Conservation (phyloP, 1,140 invertebrate species). For the Drosophila insularis region DNA sequence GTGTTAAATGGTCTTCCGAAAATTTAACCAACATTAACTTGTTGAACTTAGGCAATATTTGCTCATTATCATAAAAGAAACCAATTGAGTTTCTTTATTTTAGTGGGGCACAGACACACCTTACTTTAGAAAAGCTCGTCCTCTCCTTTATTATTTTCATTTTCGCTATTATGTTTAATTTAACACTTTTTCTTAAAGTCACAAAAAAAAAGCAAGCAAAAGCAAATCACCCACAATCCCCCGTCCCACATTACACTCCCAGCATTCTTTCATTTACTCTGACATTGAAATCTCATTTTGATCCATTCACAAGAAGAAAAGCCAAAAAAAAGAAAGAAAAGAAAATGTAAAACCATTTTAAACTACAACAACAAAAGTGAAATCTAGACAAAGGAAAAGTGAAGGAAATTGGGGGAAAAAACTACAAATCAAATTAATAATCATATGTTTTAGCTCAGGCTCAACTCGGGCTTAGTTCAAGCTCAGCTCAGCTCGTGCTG, state of each 20-base stretch:
- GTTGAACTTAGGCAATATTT: slow-evolving; percentile 7
- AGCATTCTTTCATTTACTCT: slow-evolving; percentile 14
- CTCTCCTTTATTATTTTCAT: not conserved
- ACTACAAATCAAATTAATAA: slow-evolving; percentile 77
- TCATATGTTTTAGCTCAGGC: slow-evolving; percentile 32
- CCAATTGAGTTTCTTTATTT: not conserved
- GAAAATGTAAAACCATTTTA: slow-evolving; percentile 19
- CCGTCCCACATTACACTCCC: slow-evolving; percentile 6
- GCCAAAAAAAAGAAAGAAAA: too few species aligned
- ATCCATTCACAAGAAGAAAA: slow-evolving; percentile 20
- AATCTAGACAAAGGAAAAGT: slow-evolving; percentile 55
- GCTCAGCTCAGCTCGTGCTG: not conserved
- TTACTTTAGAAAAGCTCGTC: not conserved
- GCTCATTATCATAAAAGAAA: slow-evolving; percentile 30
- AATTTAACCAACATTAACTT: not conserved
- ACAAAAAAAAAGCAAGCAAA: too few species aligned
- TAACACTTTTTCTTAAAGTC: not conserved
- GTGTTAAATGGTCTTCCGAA: not conserved
- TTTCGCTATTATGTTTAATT: not conserved
- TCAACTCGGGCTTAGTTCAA: not conserved
- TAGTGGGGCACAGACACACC: not conserved
- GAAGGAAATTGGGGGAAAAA: slow-evolving; percentile 52
- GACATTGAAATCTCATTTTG: slow-evolving; percentile 65
- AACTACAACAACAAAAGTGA: slow-evolving; percentile 58
- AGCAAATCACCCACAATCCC: not conserved